Evolutionary conservation across 2,888 invertebrate genomes (phyloP).

Genomic region (Drosophila macrothrix): DNA sequence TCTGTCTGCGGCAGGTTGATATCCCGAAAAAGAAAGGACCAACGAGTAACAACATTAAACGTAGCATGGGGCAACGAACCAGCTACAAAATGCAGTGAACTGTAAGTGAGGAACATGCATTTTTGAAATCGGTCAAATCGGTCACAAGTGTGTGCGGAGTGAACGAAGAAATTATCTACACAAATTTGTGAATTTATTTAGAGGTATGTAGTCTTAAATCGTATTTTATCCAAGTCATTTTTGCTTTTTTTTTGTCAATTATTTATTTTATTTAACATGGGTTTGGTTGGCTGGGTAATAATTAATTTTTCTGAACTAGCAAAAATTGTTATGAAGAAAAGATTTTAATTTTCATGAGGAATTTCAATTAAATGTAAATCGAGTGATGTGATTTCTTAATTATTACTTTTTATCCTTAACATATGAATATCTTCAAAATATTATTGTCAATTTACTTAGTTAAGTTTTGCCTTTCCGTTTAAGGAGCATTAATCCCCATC

Average conservation of each 20-base stretch:
- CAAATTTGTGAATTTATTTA: not conserved
- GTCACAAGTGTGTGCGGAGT: not conserved
- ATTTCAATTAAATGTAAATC: not conserved
- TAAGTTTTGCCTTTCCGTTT: not conserved
- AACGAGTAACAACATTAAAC: conserved; percentile 46
- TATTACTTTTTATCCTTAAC: not conserved
- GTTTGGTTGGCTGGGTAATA: not conserved
- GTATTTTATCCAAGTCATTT: not conserved
- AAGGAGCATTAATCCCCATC: not conserved
- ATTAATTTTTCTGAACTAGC: not conserved
- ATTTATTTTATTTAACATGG: not conserved
- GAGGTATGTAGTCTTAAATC: not conserved
- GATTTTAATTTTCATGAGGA: not conserved
- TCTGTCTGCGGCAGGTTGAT: conserved; percentile 73
- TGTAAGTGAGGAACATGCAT: conserved; percentile 38
- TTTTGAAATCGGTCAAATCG: conserved; percentile 37
- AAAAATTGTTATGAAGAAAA: not conserved
- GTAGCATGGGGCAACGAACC: conserved; percentile 79
- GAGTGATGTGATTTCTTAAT: not conserved
- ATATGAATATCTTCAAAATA: not conserved
- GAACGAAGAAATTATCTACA: not conserved
- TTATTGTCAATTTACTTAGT: not conserved
- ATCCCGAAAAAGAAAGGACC: conserved; percentile 49
- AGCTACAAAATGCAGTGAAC: conserved; percentile 64
- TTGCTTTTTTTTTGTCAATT: not conserved